Conservation (phyloP, 2,113 vertebrate genomes). For the Pseudonaja textilis region DNA sequence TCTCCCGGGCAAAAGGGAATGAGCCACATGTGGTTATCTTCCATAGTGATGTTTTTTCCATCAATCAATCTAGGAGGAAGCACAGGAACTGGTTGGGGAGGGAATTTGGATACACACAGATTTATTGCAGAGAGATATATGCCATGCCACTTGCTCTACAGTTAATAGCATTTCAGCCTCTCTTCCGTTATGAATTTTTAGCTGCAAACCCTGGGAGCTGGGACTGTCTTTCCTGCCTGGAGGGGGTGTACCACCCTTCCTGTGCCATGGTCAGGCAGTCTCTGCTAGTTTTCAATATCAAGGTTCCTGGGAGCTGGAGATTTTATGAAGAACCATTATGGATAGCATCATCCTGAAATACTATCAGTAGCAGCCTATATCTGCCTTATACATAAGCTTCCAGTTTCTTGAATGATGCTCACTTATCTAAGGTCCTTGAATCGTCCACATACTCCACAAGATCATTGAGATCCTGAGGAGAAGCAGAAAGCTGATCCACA, state of each 20-base stretch:
- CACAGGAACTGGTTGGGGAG: conserved; percentile 33
- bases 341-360: neutral
- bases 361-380: neutral
- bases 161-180: neutral
- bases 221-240: neutral
- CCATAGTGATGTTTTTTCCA: conserved; percentile 88
- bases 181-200: neutral
- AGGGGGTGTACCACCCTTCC: neutral
- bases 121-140: neutral
- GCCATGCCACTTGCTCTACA: neutral
- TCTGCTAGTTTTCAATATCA: neutral
- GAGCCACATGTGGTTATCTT: conserved; percentile 96
- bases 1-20: conserved; percentile 85
- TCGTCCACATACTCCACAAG: conserved; percentile 82
- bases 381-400: neutral
- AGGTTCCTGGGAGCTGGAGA: neutral
- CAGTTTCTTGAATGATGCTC: conserved; percentile 36
- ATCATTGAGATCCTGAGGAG: conserved; percentile 84
- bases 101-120: neutral
- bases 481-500: conserved; percentile 80
- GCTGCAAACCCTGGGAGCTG: neutral
- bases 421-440: conserved; percentile 89
- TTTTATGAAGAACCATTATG: neutral
- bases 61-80: conserved; percentile 82
- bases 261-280: neutral